Evolutionary conservation across 2,797 vertebrate species (phyloP).

Genomic region (Manis pentadactyla): DNA sequence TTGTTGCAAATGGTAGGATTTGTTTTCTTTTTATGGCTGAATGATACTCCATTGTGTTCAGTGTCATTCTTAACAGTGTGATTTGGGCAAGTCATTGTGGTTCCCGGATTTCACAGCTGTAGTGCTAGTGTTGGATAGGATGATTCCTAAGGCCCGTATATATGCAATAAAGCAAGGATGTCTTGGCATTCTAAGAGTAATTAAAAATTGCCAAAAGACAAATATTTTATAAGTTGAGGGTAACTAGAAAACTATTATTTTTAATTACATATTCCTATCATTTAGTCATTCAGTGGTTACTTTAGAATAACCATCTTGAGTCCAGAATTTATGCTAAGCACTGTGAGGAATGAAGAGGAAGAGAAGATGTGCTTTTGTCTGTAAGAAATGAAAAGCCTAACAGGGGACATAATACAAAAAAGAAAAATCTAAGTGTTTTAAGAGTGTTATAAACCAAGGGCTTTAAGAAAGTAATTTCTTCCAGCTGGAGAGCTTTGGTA

Average conservation of each 20-base stretch:
- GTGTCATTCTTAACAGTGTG: background rate
- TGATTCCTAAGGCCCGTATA: background rate
- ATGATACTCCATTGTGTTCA: too few species aligned
- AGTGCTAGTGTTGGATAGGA: background rate
- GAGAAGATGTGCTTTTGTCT: background rate
- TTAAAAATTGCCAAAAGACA: background rate
- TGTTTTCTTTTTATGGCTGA: too few species aligned
- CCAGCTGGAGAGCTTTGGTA: conserved; percentile 11
- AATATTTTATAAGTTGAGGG: background rate
- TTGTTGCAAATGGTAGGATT: too few species aligned
- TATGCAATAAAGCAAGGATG: background rate
- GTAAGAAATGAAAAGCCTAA: background rate
- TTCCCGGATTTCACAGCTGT: background rate
- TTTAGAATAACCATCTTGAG: background rate
- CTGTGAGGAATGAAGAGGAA: background rate
- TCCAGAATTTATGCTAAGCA: background rate
- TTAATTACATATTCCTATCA: background rate
- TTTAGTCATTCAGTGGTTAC: background rate
- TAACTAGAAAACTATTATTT: background rate
- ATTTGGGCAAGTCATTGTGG: background rate
- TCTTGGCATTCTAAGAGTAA: background rate
- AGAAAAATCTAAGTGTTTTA: background rate
- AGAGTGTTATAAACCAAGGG: background rate
- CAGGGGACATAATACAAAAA: background rate
- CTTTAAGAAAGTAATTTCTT: background rate